Percentiles rank a stretch among this genome's conserved stretches.
These are phyloP conservation scores for Timandra comae DNA, from an alignment of 2,888 invertebrate genomes.

Conservation along the genomic window DNA sequence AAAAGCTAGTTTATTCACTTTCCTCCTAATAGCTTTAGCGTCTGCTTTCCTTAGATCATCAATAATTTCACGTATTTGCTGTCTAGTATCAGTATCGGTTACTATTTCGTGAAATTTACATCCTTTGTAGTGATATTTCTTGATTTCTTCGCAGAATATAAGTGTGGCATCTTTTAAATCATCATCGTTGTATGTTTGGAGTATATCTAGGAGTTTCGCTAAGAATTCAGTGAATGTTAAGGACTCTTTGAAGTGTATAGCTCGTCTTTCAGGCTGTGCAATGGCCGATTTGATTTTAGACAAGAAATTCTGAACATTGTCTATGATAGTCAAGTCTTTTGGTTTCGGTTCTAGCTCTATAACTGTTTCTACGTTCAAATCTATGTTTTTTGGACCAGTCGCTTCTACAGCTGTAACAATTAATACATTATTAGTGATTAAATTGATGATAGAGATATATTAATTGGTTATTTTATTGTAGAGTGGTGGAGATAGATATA, in stretches of 20 bases:
- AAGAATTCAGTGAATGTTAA: constrained; percentile 40
- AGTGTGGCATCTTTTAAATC: constrained; percentile 32
- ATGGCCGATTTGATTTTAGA: not conserved
- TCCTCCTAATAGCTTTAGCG: constrained; percentile 19
- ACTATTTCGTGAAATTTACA: constrained; percentile 34
- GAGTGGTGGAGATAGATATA: too few species aligned
- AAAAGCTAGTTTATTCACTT: constrained; percentile 17
- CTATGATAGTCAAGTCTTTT: constrained; percentile 31
- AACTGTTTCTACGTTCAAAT: constrained; percentile 45
- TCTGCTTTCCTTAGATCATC: constrained; percentile 19
- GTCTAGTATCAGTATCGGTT: constrained; percentile 23
- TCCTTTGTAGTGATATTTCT: constrained; percentile 32
- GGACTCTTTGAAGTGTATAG: not conserved
- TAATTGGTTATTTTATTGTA: too few species aligned
- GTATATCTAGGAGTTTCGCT: constrained; percentile 18
- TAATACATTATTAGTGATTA: too few species aligned
- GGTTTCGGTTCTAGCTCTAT: constrained; percentile 36
- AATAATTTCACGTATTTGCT: constrained; percentile 25
- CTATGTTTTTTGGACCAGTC: constrained; percentile 32
- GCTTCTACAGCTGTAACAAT: constrained; percentile 11
- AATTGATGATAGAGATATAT: too few species aligned
- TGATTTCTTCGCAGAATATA: constrained; percentile 31
- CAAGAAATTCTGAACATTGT: constrained; percentile 32
- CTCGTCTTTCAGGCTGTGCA: not conserved
- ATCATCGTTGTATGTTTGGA: constrained; percentile 32